A percentile compares a stretch with the other conserved stretches of the same genome.
These are phyloP conservation scores for Acanthornis magna DNA, from an alignment of 2,797 vertebrate genomes.

Conservation along the genomic window DNA sequence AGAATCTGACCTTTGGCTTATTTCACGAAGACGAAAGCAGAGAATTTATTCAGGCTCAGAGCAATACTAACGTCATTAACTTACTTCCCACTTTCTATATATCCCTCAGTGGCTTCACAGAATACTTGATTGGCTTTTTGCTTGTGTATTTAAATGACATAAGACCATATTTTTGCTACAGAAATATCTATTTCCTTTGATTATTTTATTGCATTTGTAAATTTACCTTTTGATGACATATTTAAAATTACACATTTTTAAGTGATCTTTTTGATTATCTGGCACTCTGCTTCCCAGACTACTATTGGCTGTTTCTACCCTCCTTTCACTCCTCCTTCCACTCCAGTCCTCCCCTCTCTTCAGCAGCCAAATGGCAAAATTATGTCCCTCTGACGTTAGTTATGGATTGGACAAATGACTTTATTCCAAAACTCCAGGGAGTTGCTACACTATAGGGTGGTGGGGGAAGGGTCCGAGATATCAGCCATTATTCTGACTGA, in stretches of 20 bases:
- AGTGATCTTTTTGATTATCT: background rate
- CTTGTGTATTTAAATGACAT: constrained; percentile 51
- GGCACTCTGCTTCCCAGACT: background rate
- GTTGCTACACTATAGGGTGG: background rate
- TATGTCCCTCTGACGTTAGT: background rate
- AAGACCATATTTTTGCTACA: constrained; percentile 16
- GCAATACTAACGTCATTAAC: constrained; percentile 65
- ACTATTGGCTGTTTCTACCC: background rate
- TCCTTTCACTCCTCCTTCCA: background rate
- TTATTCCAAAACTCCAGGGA: background rate
- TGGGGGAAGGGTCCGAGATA: background rate
- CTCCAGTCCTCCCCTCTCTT: background rate
- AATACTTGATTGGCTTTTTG: constrained; percentile 45
- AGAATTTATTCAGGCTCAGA: constrained; percentile 71
- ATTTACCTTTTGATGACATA: background rate
- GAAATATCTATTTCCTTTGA: background rate
- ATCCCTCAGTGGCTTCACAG: constrained; percentile 51
- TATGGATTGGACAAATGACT: background rate
- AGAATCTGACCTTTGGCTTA: constrained; percentile 65
- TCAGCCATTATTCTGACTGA: background rate
- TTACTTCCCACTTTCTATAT: constrained; percentile 59
- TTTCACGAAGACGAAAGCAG: constrained; percentile 61
- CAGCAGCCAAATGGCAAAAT: background rate
- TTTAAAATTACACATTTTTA: background rate
- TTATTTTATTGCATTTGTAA: background rate